Conservation (phyloP, 2,888 invertebrate genomes). For the Toxonevra muliebris region DNA sequence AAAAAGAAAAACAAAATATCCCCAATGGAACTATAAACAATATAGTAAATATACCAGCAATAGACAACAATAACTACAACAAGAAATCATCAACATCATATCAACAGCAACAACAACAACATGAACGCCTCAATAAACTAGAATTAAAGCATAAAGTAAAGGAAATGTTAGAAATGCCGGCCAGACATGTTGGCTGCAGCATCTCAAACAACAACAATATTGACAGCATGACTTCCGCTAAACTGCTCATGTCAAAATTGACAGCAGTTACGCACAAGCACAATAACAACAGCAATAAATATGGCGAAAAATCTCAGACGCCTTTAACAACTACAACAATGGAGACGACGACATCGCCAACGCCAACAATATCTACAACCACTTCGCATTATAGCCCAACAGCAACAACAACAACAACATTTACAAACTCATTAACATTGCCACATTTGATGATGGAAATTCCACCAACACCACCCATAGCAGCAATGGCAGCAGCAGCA, state of each 20-base stretch:
- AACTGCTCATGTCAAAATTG: neutral
- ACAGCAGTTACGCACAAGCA: neutral
- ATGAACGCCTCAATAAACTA: too few species aligned
- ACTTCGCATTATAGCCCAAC: slow-evolving; percentile 24
- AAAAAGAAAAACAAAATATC: slow-evolving; percentile 8
- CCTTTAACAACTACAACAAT: neutral
- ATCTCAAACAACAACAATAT: too few species aligned
- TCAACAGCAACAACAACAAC: too few species aligned
- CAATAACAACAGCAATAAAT: slow-evolving; percentile 27
- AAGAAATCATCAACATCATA: neutral
- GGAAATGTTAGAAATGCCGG: slow-evolving; percentile 4
- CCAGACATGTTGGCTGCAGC: slow-evolving; percentile 20
- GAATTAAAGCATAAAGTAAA: too few species aligned
- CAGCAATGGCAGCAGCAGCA: slow-evolving; percentile 35
- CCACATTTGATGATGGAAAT: slow-evolving; percentile 3
- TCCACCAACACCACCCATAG: slow-evolving; percentile 26
- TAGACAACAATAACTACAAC: slow-evolving; percentile 23
- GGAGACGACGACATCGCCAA: slow-evolving; percentile 22
- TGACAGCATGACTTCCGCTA: neutral
- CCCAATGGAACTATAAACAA: too few species aligned
- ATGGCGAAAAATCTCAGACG: neutral
- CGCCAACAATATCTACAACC: slow-evolving; percentile 34
- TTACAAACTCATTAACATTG: slow-evolving; percentile 9
- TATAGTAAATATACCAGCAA: too few species aligned
- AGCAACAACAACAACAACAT: slow-evolving; percentile 16